Percentiles rank a stretch among this genome's conserved stretches.
Conservation (phyloP, 2,113 vertebrate species). For the Sciurus niger region DNA sequence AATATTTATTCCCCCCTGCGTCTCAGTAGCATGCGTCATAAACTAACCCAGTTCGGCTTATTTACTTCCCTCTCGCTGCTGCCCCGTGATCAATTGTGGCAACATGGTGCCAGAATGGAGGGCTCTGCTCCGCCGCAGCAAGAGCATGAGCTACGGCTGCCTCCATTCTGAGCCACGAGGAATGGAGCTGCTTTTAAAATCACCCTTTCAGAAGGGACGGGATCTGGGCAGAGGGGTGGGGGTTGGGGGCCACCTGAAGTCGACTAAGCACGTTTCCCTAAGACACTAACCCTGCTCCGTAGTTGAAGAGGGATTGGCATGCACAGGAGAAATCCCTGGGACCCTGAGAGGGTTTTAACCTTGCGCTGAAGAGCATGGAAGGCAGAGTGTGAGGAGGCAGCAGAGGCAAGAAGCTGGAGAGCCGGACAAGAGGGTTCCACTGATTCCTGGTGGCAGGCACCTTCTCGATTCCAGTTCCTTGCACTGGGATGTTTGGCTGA, state of each 20-base stretch:
- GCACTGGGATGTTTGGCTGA: not conserved
- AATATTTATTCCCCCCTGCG: conserved; percentile 80
- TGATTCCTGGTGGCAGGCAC: not conserved
- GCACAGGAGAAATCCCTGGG: not conserved
- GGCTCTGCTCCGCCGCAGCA: conserved; percentile 52
- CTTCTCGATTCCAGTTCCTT: not conserved
- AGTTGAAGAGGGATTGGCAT: not conserved
- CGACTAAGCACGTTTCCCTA: not conserved
- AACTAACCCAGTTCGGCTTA: conserved; percentile 76
- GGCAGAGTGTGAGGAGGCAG: not conserved
- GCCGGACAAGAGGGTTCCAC: not conserved
- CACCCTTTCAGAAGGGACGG: not conserved
- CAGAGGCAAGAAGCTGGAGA: not conserved
- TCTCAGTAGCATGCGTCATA: conserved; percentile 77
- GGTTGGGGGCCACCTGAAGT: not conserved
- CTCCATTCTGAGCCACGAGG: conserved; percentile 52
- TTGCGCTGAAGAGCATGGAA: not conserved
- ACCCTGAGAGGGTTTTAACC: not conserved
- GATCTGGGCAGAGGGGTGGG: not conserved
- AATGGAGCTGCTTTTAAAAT: conserved; percentile 8
- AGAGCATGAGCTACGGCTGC: conserved; percentile 16
- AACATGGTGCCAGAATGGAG: conserved; percentile 41
- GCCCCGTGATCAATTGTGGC: conserved; percentile 66
- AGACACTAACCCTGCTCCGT: not conserved
- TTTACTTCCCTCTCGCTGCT: conserved; percentile 80